Evolutionary conservation across 2,113 vertebrate genomes (phyloP), one percentile per base, ranked within the genome.

Genomic region (Tragelaphus imberbis): DNA sequence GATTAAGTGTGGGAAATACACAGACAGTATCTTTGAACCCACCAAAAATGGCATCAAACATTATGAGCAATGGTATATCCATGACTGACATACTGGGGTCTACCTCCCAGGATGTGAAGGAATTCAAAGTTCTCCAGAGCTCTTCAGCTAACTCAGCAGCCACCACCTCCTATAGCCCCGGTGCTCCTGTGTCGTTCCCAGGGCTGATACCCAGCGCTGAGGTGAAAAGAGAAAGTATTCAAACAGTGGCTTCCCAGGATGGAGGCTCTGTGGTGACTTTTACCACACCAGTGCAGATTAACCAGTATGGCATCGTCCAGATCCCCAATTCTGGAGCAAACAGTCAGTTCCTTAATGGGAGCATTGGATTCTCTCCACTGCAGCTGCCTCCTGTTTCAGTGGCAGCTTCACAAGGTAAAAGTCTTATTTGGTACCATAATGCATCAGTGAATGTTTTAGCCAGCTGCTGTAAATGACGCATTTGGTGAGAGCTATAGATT

Each of bases 301-400:
- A 99, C 98, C 99, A 99, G 90, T 99, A 99, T 98, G 99, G 99
- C 98, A 99, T 99, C 98, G 99, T 99, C 98, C 99, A 99, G 98
- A 99, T 99, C 97, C 99, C 99, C 44, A 99, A 99, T 98, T 99
- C 99, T 58, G 99, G 99, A 98, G 98, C 99, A 91, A 99, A 99
- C 88, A 98, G 98, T 98, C 99, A 99, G 98, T 98, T 99, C 97
- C 99, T 99, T 97, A 99, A 99, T 80, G 99, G 99, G 97, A 99
- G 99, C 85, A 98, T 99, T 91, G 99, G 99, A 95, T 99, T 99
- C 98, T 99, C 99, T 98, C 98, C 99, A 55, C 98, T 99, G 94
- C 99, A 99, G 98, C 99, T 99, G 98, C 99, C 99, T 91, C 98
- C 99, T 14, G 99, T 99, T 88, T 99, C 99, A 95, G 99, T 99